phyloP scores from a whole-genome alignment of 1,140 invertebrate genomes.

The Rhagoletis zephyria region DNA sequence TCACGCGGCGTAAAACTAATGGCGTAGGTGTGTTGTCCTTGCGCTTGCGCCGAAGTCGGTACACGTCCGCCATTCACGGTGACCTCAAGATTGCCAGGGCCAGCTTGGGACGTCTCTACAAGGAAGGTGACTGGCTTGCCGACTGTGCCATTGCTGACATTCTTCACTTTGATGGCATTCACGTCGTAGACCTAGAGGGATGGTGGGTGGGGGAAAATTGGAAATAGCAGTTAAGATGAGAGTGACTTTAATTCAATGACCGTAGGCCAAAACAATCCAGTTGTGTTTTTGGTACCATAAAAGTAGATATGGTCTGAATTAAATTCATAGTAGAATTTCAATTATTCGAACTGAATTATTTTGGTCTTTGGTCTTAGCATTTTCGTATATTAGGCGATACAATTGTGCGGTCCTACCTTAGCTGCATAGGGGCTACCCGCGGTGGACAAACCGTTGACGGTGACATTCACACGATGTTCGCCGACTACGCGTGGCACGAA shows the following conservation, averaged over 20 bases:
- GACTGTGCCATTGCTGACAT: constrained; percentile 90
- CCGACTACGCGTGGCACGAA: constrained; percentile 89
- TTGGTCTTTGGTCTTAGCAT: background rate
- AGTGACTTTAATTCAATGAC: too few relatives aligned
- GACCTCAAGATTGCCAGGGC: constrained; percentile 95
- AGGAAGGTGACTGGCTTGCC: constrained; percentile 95
- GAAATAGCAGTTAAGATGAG: too few relatives aligned
- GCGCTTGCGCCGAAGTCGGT: constrained; percentile 93
- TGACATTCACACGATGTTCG: constrained; percentile 91
- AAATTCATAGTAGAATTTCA: background rate
- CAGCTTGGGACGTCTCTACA: constrained; percentile 96
- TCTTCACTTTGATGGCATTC: constrained; percentile 93
- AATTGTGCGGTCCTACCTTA: constrained; percentile 76
- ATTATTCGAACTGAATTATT: background rate
- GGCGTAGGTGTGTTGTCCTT: constrained; percentile 95
- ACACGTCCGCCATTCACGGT: constrained; percentile 96
- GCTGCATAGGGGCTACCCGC: constrained; percentile 92
- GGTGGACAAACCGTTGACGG: constrained; percentile 83
- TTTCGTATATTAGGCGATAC: background rate
- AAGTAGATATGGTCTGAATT: background rate
- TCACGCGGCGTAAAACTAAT: constrained; percentile 96
- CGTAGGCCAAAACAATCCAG: background rate
- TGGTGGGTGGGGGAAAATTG: background rate
- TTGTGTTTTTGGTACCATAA: background rate
- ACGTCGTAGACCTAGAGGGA: constrained; percentile 87